A percentile compares a stretch with the other conserved stretches of the same genome.
Evolutionary conservation across 2,113 vertebrate species (phyloP).

Genomic region (Campylomormyrus tamandua): DNA sequence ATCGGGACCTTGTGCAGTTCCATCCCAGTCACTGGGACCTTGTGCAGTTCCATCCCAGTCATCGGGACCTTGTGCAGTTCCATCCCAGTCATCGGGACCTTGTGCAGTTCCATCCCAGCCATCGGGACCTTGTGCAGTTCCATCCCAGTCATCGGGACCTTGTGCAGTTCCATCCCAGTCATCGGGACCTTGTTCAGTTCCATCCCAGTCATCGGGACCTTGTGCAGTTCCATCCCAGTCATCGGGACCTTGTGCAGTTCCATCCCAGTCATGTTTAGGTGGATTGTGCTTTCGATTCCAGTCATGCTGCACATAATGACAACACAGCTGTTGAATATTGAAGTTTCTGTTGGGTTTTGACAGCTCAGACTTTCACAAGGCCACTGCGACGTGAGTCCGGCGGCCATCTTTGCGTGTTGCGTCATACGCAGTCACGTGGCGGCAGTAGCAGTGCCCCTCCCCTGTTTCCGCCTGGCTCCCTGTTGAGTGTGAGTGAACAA

Average conservation of each 20-base stretch:
- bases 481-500: too few species aligned
- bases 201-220: background rate
- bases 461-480: too few species aligned
- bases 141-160: background rate
- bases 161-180: background rate
- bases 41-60: too few species aligned
- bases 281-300: background rate
- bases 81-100: background rate
- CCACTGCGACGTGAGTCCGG: background rate
- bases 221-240: background rate
- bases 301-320: background rate
- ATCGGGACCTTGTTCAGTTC: background rate
- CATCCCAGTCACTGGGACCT: background rate
- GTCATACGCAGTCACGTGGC: background rate
- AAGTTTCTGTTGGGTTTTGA: background rate
- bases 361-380: background rate
- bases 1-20: background rate
- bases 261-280: background rate
- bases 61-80: background rate
- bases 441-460: background rate
- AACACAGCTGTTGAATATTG: background rate
- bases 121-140: too few species aligned
- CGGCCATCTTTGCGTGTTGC: too few species aligned
- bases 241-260: background rate
- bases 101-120: too few species aligned